A percentile compares a stretch with the other conserved stretches of the same genome.
phyloP scores from a whole-genome alignment of 2,888 invertebrate species.

The Protula sp. region DNA sequence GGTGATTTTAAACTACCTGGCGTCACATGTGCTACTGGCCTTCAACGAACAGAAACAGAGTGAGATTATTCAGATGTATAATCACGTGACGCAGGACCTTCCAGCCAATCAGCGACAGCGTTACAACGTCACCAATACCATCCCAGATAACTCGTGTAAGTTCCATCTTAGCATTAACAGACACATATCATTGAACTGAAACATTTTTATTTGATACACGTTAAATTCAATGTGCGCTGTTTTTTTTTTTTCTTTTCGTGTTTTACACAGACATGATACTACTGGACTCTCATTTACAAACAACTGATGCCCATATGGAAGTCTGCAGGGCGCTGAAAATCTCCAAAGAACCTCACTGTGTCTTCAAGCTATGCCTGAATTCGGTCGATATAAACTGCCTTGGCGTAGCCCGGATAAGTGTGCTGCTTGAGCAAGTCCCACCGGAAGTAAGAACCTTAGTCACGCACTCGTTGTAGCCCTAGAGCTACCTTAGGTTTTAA shows the following conservation, averaged over 20 bases:
- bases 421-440: slow-evolving; percentile 39
- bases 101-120: slow-evolving; percentile 19
- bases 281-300: slow-evolving; percentile 43
- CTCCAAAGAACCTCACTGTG: slow-evolving; percentile 33
- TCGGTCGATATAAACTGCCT: slow-evolving; percentile 41
- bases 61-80: slow-evolving; percentile 39
- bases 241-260: too few relatives aligned
- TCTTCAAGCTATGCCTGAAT: slow-evolving; percentile 34
- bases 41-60: slow-evolving; percentile 44
- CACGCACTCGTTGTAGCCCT: too few relatives aligned
- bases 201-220: too few relatives aligned
- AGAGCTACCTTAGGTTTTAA: too few relatives aligned
- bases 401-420: slow-evolving; percentile 34
- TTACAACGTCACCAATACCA: slow-evolving; percentile 29
- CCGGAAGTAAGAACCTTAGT: slow-evolving; percentile 28
- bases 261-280: slow-evolving; percentile 34
- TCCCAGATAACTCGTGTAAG: slow-evolving; percentile 36
- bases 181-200: too few relatives aligned
- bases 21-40: slow-evolving; percentile 45
- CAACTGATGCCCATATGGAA: slow-evolving; percentile 39
- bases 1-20: slow-evolving; percentile 43
- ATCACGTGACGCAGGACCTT: slow-evolving; percentile 32
- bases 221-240: too few relatives aligned
- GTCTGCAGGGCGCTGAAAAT: slow-evolving; percentile 45
- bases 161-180: too few relatives aligned